These are phyloP conservation scores for Coendou prehensilis DNA, from an alignment of 2,797 vertebrate genomes.

Conservation along the genomic window DNA sequence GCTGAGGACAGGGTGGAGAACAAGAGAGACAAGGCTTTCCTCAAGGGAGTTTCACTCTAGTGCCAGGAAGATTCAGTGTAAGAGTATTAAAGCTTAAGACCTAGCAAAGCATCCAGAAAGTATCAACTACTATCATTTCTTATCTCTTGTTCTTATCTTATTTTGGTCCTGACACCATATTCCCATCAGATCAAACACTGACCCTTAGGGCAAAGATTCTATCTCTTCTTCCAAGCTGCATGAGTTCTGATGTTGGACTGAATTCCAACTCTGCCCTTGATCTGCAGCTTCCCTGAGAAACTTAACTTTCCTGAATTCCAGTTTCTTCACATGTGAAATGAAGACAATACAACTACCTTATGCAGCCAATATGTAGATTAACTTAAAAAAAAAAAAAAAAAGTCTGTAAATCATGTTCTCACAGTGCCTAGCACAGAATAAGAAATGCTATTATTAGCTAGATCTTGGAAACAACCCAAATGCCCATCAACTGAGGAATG, in stretches of 20 bases:
- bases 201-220: not conserved
- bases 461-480: no score
- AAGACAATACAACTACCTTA: not conserved
- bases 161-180: conserved; percentile 19
- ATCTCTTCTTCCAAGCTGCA: conserved; percentile 30
- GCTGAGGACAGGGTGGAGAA: not conserved
- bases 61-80: not conserved
- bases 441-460: conserved; percentile 10
- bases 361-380: not conserved
- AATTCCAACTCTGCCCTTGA: not conserved
- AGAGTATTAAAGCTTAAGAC: not conserved
- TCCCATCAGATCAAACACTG: conserved; percentile 23
- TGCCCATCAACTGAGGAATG: no score
- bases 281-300: conserved; percentile 28
- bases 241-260: not conserved
- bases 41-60: not conserved
- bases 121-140: not conserved
- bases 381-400: not conserved
- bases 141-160: conserved; percentile 5
- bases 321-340: not conserved
- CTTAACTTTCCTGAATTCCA: conserved; percentile 47
- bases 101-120: not conserved
- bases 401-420: not conserved
- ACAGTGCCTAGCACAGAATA: not conserved
- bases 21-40: not conserved